Evolutionary conservation across 1,140 invertebrate species (phyloP).

Genomic region (Cardiocondyla obscurior): DNA sequence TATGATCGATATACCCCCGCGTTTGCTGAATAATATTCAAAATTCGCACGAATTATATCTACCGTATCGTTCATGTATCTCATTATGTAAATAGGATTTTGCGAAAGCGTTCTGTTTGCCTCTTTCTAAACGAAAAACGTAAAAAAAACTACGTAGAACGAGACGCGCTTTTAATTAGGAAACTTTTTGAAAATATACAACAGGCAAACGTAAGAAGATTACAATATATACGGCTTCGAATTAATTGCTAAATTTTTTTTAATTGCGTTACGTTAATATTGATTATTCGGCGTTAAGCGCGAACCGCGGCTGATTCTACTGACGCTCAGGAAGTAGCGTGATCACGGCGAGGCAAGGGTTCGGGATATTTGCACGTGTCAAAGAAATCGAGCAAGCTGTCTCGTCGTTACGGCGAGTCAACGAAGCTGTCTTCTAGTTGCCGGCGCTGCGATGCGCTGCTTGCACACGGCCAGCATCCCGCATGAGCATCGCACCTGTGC

Average conservation of each 20-base stretch:
- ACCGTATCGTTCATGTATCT: not conserved
- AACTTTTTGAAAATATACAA: not conserved
- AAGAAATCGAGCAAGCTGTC: conserved; percentile 2
- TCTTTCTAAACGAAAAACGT: no score
- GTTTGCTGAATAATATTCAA: not conserved
- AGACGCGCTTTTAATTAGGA: not conserved
- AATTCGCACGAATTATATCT: not conserved
- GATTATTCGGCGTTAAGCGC: not conserved
- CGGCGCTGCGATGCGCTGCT: not conserved
- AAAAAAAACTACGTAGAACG: not conserved
- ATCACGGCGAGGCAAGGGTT: not conserved
- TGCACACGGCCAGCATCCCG: conserved; percentile 16
- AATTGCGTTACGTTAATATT: not conserved
- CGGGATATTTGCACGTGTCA: not conserved
- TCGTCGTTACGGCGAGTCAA: not conserved
- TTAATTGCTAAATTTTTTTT: not conserved
- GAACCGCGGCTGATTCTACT: not conserved
- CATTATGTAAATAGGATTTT: not conserved
- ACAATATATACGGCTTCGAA: not conserved
- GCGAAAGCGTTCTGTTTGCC: not conserved
- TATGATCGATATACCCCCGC: conserved; percentile 29
- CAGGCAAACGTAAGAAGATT: not conserved
- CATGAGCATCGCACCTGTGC: conserved; percentile 27
- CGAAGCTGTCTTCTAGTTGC: not conserved
- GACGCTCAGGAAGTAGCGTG: not conserved